Conservation (phyloP, 2,888 invertebrate genomes). For the Calameuta pallipes region DNA sequence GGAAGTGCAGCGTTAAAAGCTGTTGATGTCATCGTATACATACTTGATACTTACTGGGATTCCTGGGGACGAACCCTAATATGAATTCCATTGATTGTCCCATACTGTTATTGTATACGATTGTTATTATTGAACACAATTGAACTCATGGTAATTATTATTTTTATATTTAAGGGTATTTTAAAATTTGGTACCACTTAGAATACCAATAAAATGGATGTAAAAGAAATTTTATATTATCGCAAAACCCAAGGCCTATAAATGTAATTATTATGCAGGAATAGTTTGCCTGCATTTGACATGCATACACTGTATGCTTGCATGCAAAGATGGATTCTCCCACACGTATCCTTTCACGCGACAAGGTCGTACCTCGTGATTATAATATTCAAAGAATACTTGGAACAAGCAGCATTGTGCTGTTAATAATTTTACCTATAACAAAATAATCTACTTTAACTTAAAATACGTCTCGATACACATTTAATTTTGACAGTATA, state of each 20-base stretch:
- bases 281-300: background rate
- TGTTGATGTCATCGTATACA: background rate
- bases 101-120: too few species aligned
- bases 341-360: background rate
- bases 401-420: background rate
- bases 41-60: background rate
- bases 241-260: background rate
- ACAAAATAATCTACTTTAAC: background rate
- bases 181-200: too few species aligned
- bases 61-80: background rate
- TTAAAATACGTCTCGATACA: too few species aligned
- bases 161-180: too few species aligned
- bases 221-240: background rate
- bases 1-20: background rate
- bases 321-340: background rate
- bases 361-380: background rate
- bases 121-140: too few species aligned
- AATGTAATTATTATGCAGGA: background rate
- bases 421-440: background rate
- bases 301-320: background rate
- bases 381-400: background rate
- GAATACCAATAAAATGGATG: too few species aligned
- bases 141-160: too few species aligned
- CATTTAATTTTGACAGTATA: background rate
- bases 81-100: background rate